Conservation (phyloP, 2,113 vertebrate genomes). For the Ibidorhyncha struthersii region DNA sequence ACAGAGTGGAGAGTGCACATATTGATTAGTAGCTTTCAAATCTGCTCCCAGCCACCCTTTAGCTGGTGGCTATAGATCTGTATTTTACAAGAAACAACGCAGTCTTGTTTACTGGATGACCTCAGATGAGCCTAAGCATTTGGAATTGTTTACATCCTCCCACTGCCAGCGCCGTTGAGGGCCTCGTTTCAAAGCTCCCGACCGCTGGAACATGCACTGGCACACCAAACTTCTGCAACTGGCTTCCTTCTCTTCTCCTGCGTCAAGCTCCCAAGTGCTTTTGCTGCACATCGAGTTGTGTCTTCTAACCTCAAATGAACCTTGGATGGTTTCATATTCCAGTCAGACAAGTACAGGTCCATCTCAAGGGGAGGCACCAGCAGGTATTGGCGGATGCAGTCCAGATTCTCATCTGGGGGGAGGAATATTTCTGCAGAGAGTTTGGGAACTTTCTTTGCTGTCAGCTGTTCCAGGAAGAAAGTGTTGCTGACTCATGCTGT, state of each 20-base stretch:
- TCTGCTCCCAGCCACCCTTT: not conserved
- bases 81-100: not conserved
- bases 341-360: not conserved
- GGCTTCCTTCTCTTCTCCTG: not conserved
- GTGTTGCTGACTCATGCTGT: conserved; percentile 64
- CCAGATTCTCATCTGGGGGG: not conserved
- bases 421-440: conserved; percentile 23
- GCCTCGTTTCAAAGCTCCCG: not conserved
- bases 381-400: not conserved
- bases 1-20: not conserved
- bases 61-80: not conserved
- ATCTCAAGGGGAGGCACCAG: not conserved
- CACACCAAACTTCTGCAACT: not conserved
- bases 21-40: not conserved
- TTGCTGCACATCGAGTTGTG: not conserved
- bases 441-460: conserved; percentile 49
- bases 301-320: not conserved
- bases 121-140: not conserved
- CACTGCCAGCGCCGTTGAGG: not conserved
- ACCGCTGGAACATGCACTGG: not conserved
- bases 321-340: not conserved
- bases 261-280: not conserved
- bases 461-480: conserved; percentile 50
- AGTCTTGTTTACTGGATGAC: not conserved
- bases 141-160: not conserved